Conservation (phyloP, 2,113 vertebrate species). For the Chamaetylas fuelleborni region DNA sequence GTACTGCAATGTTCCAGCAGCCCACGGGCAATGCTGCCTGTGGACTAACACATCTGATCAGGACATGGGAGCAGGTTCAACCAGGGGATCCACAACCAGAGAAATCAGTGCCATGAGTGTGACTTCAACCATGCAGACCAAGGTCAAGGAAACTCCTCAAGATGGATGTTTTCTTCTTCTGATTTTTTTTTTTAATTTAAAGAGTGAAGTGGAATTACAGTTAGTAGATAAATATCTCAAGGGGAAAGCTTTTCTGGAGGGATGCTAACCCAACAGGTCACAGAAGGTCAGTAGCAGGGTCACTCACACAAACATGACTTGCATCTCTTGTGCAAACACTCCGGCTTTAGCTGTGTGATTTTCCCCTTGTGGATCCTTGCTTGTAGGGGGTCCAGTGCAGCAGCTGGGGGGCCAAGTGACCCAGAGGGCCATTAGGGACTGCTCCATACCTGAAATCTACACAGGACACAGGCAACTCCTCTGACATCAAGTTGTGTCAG, state of each 20-base stretch:
- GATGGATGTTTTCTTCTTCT: neutral
- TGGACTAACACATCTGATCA: neutral
- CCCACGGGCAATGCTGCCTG: neutral
- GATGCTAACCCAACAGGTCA: neutral
- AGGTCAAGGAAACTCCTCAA: neutral
- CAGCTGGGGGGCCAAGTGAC: neutral
- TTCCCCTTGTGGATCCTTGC: neutral
- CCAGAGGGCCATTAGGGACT: fast-evolving
- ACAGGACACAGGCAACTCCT: neutral
- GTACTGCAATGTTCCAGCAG: fast-evolving
- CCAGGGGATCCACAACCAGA: neutral
- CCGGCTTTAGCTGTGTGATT: neutral
- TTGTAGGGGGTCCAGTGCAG: fast-evolving
- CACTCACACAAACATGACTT: neutral
- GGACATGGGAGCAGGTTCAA: neutral
- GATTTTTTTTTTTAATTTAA: neutral
- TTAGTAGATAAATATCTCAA: neutral
- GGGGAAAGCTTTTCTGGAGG: neutral
- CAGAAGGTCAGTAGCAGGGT: neutral
- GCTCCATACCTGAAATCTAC: neutral
- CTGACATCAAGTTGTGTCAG: neutral
- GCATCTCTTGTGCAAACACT: fast-evolving
- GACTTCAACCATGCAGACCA: neutral
- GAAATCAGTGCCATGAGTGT: no score
- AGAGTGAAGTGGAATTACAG: neutral